These are phyloP conservation scores for Drosophila cognata DNA, from an alignment of 2,888 invertebrate species.

Conservation along the genomic window DNA sequence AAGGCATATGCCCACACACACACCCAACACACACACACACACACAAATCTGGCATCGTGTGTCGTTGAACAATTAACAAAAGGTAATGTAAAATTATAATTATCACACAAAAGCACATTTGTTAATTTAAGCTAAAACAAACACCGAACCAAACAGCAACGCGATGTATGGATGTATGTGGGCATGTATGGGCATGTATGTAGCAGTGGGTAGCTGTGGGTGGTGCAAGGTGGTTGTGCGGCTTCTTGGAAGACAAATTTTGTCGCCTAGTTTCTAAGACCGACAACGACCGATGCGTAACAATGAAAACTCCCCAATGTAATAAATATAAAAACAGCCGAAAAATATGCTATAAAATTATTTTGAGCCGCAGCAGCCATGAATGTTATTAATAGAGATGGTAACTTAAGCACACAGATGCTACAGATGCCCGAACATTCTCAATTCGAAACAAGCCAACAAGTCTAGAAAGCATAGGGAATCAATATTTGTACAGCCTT, in stretches of 20 bases:
- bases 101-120: conserved; percentile 82
- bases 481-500: not conserved
- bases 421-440: not conserved
- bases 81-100: conserved; percentile 84
- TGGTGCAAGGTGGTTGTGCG: conserved; percentile 14
- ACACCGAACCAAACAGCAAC: conserved; percentile 53
- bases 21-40: conserved; percentile 21
- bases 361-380: conserved; percentile 50
- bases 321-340: conserved; percentile 84
- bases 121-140: conserved; percentile 82
- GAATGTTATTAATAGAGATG: conserved; percentile 40
- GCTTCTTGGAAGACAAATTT: conserved; percentile 69
- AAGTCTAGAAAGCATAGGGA: not conserved
- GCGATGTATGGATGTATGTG: conserved; percentile 7
- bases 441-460: not conserved
- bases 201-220: conserved; percentile 9
- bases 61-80: conserved; percentile 83
- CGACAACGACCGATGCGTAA: conserved; percentile 76
- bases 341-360: conserved; percentile 83
- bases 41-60: conserved; percentile 44
- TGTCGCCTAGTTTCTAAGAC: conserved; percentile 60
- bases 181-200: conserved; percentile 3
- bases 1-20: conserved; percentile 27
- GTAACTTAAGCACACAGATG: not conserved
- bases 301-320: conserved; percentile 82